Conservation (phyloP, 2,888 invertebrate species). For the Trichacis sp. region DNA sequence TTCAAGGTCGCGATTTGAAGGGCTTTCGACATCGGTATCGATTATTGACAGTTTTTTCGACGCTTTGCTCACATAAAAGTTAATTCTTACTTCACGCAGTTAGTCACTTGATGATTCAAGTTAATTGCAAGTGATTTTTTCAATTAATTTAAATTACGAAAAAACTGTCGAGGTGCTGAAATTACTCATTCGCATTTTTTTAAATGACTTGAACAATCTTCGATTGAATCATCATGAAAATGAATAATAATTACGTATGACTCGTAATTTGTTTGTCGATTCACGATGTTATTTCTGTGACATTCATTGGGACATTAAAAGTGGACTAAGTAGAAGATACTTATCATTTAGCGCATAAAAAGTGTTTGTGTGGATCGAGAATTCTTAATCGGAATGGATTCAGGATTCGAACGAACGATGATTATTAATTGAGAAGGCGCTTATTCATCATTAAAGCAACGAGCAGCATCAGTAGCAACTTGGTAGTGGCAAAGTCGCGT, state of each 20-base stretch:
- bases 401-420: neutral
- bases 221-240: too few relatives aligned
- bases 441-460: neutral
- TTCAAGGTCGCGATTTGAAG: too few relatives aligned
- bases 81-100: too few relatives aligned
- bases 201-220: neutral
- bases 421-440: neutral
- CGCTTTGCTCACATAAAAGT: too few relatives aligned
- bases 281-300: too few relatives aligned
- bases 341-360: too few relatives aligned
- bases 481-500: neutral
- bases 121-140: neutral
- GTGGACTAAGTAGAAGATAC: too few relatives aligned
- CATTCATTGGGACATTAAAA: too few relatives aligned
- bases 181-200: neutral
- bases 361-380: neutral
- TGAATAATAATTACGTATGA: too few relatives aligned
- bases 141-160: neutral
- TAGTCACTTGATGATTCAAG: neutral
- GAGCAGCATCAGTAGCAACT: conserved; percentile 1
- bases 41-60: too few relatives aligned
- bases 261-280: too few relatives aligned
- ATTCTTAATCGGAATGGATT: neutral
- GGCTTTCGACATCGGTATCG: too few relatives aligned
- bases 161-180: neutral